Percentiles rank a stretch among this genome's conserved stretches.
These are phyloP conservation scores for Melanostoma scalare DNA, from an alignment of 2,888 invertebrate genomes.

Conservation along the genomic window DNA sequence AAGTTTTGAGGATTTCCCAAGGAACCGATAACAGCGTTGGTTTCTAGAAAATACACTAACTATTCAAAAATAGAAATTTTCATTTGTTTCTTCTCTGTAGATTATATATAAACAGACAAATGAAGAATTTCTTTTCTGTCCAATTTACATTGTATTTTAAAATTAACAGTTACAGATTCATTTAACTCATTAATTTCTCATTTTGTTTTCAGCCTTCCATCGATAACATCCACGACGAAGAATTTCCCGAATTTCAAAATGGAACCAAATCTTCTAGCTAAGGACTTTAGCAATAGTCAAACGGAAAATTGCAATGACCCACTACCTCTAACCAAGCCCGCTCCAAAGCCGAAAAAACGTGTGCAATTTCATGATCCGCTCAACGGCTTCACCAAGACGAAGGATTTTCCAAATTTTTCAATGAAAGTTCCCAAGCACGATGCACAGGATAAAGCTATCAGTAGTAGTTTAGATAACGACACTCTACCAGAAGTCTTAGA, in stretches of 20 bases:
- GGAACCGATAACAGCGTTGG: no score
- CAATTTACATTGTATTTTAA: no score
- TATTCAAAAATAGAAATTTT: no score
- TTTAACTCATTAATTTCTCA: not conserved
- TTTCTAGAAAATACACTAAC: no score
- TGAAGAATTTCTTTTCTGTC: no score
- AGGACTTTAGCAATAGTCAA: conserved; percentile 78
- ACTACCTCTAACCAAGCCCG: conserved; percentile 54
- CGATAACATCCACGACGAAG: conserved; percentile 80
- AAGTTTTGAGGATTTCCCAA: no score
- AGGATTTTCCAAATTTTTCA: conserved; percentile 76
- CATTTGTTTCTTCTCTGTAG: no score
- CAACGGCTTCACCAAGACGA: conserved; percentile 77
- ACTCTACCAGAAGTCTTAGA: conserved; percentile 81
- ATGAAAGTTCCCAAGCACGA: conserved; percentile 80
- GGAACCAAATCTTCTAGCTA: conserved; percentile 81
- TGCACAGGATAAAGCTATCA: conserved; percentile 76
- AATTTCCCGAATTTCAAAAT: conserved; percentile 81
- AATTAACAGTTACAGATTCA: not conserved
- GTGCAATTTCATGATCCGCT: conserved; percentile 80
- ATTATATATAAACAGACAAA: no score
- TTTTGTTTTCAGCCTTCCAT: conserved; percentile 77
- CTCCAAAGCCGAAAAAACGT: conserved; percentile 79
- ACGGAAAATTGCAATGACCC: conserved; percentile 75
- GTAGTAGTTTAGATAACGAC: conserved; percentile 75